A percentile compares a stretch with the other conserved stretches of the same genome.
phyloP scores from a whole-genome alignment of 2,797 vertebrate species.

The Chiroxiphia lanceolata region DNA sequence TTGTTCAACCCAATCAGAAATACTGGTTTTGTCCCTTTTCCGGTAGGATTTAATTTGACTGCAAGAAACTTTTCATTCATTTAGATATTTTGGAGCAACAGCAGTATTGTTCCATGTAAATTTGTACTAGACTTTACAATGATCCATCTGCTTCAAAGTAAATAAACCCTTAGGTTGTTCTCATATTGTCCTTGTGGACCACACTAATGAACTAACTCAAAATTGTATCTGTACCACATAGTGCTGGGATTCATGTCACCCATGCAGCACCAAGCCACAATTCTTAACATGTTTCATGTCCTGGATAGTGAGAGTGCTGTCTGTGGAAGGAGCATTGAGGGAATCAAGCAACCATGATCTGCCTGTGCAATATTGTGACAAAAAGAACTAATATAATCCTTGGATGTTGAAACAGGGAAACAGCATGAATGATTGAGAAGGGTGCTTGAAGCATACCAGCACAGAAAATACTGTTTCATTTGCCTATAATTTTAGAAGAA shows the following conservation, averaged over 20 bases:
- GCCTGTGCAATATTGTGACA: background rate
- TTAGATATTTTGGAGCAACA: background rate
- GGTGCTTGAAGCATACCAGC: background rate
- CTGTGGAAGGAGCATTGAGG: background rate
- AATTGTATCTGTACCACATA: background rate
- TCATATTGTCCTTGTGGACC: background rate
- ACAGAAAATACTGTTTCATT: background rate
- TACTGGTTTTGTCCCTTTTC: background rate
- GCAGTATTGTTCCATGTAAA: background rate
- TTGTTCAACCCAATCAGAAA: background rate
- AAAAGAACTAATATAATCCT: background rate
- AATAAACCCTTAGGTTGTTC: background rate
- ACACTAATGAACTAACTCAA: background rate
- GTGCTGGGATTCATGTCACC: background rate
- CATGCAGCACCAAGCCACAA: rapidly evolving
- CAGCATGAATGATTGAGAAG: background rate
- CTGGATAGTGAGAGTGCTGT: background rate
- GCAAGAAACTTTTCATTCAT: background rate
- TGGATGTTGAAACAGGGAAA: background rate
- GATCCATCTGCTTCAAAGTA: background rate
- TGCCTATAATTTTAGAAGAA: background rate
- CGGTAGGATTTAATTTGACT: background rate
- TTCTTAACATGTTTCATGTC: background rate
- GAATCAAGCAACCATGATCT: background rate
- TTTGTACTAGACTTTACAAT: background rate